Base-by-base conservation (phyloP, 2,113 vertebrate species). In the Ptyas mucosa region DNA sequence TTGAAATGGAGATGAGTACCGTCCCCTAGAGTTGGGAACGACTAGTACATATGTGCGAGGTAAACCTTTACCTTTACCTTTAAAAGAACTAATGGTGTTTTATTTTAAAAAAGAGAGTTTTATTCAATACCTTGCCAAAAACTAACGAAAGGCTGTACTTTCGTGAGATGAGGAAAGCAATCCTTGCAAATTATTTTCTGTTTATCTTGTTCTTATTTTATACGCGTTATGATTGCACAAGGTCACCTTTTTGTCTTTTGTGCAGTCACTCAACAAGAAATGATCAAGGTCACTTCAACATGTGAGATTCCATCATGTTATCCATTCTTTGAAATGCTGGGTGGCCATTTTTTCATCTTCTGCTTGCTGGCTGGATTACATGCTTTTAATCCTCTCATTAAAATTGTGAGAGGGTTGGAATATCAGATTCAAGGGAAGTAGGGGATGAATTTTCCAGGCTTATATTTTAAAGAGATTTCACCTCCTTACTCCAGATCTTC, bases 181-280 rank as follows among this genome's bases (percentile, higher is more conserved):
- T 2, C 21, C 53, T 2, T 53, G 91, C 86, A 93, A 91, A 58
- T 69, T 69, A 49, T 88, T 92, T 7, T 55, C 14, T 90, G 23
- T 46, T 95, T 94, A 51, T 64, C 89, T 94, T 94, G 5, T 52
- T 93, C 34, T n/a, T 34, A 85, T 92, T 96, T 94, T 53, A 55
- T 34, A 58, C 51, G 24, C 3, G 4, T 26, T 61, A 75, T 34
- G 34, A 26, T 88, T 94, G 93, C 81, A 39, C 46, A 61, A n/a
- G 29, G 34, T 14, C 3, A 81, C 26, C 88, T 23, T 23, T 8
- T 43, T 81, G 49, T n/a, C 29, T 90, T 87, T 85, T 92, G 0
- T 57, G 29, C 23, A 64, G 49, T 87, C 89, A 64, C 21, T 15
- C 64, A 92, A 11, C 61, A 46, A 61, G 5, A 81, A 43, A 26